phyloP scores from a whole-genome alignment of 2,888 invertebrate species.

The Ypsolopha scabrella region DNA sequence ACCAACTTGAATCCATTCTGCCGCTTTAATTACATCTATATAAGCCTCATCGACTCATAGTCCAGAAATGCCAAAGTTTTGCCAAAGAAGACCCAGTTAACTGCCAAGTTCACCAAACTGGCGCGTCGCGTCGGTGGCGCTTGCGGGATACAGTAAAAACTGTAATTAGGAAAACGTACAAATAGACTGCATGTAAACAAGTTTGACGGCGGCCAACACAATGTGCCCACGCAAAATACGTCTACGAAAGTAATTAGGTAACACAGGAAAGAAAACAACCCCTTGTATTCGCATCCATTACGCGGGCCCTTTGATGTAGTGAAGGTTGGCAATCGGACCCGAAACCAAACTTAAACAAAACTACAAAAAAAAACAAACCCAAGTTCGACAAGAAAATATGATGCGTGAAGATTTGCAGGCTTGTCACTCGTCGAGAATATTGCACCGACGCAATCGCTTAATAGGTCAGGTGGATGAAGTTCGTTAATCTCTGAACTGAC shows the following conservation, averaged over 20 bases:
- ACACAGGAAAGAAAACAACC: background rate
- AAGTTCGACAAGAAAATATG: background rate
- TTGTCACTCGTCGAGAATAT: background rate
- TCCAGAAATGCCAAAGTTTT: too few relatives aligned
- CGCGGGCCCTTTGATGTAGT: background rate
- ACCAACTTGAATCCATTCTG: too few relatives aligned
- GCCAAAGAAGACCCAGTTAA: too few relatives aligned
- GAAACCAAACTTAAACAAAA: background rate
- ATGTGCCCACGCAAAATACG: slow-evolving; percentile 9
- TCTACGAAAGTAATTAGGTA: slow-evolving; percentile 5
- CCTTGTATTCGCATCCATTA: too few relatives aligned
- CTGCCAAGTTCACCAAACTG: too few relatives aligned
- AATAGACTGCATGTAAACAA: slow-evolving; percentile 55
- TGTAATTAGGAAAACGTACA: slow-evolving; percentile 35
- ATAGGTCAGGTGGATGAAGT: slow-evolving; percentile 64
- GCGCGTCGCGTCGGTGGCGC: slow-evolving; percentile 26
- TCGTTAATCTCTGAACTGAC: slow-evolving; percentile 68
- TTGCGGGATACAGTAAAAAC: slow-evolving; percentile 30
- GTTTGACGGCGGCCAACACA: slow-evolving; percentile 36
- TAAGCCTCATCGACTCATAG: too few relatives aligned
- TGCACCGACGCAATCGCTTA: slow-evolving; percentile 23
- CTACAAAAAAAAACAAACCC: background rate
- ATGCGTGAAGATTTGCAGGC: background rate
- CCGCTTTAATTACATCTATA: too few relatives aligned
- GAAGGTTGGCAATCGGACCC: background rate